phyloP scores from a whole-genome alignment of 2,888 invertebrate species.

The Protodeltote pygarga region DNA sequence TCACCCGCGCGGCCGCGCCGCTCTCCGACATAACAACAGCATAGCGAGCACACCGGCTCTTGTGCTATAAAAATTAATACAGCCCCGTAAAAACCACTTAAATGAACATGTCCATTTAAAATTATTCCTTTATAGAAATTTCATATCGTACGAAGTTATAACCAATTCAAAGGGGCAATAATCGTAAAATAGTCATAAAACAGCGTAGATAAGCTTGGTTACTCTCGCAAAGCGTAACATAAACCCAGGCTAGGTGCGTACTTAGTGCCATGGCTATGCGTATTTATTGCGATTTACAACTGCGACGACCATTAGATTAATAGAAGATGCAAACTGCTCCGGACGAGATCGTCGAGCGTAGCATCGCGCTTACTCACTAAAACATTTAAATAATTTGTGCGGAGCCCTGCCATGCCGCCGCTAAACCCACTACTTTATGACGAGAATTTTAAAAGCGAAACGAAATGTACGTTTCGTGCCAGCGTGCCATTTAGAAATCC shows the following conservation, averaged over 20 bases:
- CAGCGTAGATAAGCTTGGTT: constrained; percentile 76
- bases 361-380: constrained; percentile 21
- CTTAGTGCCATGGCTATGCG: constrained; percentile 59
- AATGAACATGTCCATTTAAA: constrained; percentile 83
- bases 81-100: constrained; percentile 67
- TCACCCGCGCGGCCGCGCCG: constrained; percentile 28
- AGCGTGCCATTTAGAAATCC: constrained; percentile 51
- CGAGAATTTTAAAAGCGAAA: constrained; percentile 40
- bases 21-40: constrained; percentile 45
- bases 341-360: constrained; percentile 25
- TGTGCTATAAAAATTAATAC: constrained; percentile 72
- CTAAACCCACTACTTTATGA: constrained; percentile 29
- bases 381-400: constrained; percentile 28
- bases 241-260: constrained; percentile 63
- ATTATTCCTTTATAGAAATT: constrained; percentile 81
- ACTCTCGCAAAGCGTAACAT: constrained; percentile 70
- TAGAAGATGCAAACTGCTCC: constrained; percentile 46
- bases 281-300: constrained; percentile 62
- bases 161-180: constrained; percentile 83
- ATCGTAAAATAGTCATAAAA: constrained; percentile 84
- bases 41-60: constrained; percentile 36
- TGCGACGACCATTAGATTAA: constrained; percentile 39
- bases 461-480: constrained; percentile 50
- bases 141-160: constrained; percentile 83
- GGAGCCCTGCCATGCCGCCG: constrained; percentile 19